Conservation (phyloP, 2,888 invertebrate species). For the Acrocyrtus sp. region DNA sequence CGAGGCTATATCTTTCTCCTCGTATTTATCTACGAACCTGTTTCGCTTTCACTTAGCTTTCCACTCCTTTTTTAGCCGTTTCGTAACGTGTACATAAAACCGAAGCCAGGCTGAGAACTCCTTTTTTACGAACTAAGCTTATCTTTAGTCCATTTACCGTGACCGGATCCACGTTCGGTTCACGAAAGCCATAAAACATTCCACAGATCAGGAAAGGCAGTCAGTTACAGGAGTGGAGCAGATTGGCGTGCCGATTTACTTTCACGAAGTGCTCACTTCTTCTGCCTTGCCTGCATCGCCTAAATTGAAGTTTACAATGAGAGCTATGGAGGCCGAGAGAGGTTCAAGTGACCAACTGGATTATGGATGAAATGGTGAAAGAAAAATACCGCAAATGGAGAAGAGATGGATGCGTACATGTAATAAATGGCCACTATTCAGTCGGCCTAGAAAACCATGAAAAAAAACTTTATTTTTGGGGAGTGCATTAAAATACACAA, state of each 20-base stretch:
- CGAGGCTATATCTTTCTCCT: too few relatives aligned
- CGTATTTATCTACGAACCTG: too few relatives aligned
- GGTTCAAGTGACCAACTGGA: neutral
- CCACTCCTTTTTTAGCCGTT: too few relatives aligned
- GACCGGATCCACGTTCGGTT: constrained; percentile 46
- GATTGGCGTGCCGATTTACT: constrained; percentile 18
- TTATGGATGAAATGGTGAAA: constrained; percentile 14
- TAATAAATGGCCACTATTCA: constrained; percentile 31
- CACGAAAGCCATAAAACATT: constrained; percentile 43
- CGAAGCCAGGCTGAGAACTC: neutral
- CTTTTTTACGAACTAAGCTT: constrained; percentile 11
- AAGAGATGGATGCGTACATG: constrained; percentile 6
- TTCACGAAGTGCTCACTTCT: neutral
- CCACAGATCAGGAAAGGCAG: constrained; percentile 25
- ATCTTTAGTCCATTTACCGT: constrained; percentile 49
- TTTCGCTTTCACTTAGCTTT: neutral
- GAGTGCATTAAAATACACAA: constrained; percentile 54
- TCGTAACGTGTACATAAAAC: neutral
- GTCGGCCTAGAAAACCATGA: constrained; percentile 36
- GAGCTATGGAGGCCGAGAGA: too few relatives aligned
- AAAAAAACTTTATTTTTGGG: constrained; percentile 40
- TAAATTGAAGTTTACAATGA: neutral
- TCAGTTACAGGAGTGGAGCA: constrained; percentile 20
- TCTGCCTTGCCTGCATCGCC: neutral
- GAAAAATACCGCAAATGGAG: neutral